Percentiles rank a stretch among this genome's conserved stretches.
Evolutionary conservation across 2,888 invertebrate genomes (phyloP).

Genomic region (Metopia argyrocephala): DNA sequence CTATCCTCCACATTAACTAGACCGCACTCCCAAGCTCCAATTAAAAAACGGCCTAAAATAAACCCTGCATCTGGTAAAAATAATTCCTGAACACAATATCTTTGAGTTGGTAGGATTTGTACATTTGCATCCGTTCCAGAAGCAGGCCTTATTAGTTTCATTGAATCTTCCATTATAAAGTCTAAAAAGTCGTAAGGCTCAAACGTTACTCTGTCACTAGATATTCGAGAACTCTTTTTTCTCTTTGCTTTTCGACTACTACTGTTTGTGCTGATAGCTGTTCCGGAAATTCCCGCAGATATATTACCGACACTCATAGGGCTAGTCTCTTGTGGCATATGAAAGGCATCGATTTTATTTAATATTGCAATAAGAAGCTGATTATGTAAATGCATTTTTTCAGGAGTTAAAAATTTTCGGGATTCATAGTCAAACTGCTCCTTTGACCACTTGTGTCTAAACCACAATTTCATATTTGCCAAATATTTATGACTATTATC

Average conservation of each 20-base stretch:
- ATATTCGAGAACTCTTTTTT: constrained; percentile 79
- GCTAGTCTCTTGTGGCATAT: constrained; percentile 68
- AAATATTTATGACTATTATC: constrained; percentile 86
- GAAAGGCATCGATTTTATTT: constrained; percentile 82
- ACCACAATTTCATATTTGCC: constrained; percentile 87
- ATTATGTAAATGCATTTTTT: constrained; percentile 91
- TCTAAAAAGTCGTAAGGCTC: constrained; percentile 82
- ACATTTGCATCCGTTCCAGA: constrained; percentile 71
- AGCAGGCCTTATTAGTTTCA: constrained; percentile 73
- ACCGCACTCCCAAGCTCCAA: constrained; percentile 93
- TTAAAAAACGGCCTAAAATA: constrained; percentile 88
- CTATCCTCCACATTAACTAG: constrained; percentile 90
- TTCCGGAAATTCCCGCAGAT: neutral
- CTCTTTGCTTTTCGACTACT: constrained; percentile 78
- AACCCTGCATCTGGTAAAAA: constrained; percentile 91
- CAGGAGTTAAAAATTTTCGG: constrained; percentile 84
- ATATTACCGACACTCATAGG: constrained; percentile 21
- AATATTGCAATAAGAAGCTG: constrained; percentile 89
- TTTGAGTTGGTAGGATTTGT: constrained; percentile 76
- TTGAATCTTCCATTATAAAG: constrained; percentile 80
- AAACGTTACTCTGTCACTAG: constrained; percentile 82
- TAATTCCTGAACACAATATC: constrained; percentile 85
- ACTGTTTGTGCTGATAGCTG: constrained; percentile 50
- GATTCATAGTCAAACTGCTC: constrained; percentile 91
- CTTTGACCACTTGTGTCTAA: constrained; percentile 86